Conservation (phyloP, 2,797 vertebrate genomes). For the Scolopax rusticola region DNA sequence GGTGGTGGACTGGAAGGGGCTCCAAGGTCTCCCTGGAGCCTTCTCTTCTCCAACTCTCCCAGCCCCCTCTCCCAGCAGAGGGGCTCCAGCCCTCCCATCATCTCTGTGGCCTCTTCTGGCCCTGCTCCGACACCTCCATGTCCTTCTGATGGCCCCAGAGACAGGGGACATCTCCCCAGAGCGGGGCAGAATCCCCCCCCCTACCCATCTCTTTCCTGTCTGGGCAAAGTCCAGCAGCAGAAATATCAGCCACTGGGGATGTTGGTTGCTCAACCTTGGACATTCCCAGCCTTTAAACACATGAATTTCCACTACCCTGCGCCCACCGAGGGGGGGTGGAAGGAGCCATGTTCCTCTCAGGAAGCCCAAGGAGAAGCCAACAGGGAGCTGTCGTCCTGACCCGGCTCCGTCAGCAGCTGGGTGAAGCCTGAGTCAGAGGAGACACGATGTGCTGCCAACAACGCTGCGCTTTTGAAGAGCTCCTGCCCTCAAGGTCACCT, state of each 20-base stretch:
- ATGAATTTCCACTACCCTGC: neutral
- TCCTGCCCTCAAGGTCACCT: neutral
- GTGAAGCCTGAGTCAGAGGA: neutral
- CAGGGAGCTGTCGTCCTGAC: neutral
- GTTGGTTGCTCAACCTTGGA: neutral
- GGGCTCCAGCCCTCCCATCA: too few relatives aligned
- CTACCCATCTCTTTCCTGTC: neutral
- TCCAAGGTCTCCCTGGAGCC: neutral
- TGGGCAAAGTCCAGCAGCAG: neutral
- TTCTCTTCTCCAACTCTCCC: neutral
- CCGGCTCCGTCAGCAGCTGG: neutral
- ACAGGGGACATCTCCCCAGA: too few relatives aligned
- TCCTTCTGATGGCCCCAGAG: too few relatives aligned
- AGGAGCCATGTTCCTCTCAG: fast-evolving
- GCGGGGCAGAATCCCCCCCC: neutral
- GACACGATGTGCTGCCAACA: neutral
- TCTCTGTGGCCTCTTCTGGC: too few relatives aligned
- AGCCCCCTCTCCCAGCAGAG: too few relatives aligned
- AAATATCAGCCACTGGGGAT: neutral
- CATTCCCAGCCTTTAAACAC: neutral
- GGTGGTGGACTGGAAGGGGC: neutral
- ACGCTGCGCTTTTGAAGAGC: neutral
- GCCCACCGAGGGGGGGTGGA: neutral
- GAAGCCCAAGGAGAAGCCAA: neutral
- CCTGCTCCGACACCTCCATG: too few relatives aligned